Conservation (phyloP, 2,113 vertebrate species). For the Ursus arctos region DNA sequence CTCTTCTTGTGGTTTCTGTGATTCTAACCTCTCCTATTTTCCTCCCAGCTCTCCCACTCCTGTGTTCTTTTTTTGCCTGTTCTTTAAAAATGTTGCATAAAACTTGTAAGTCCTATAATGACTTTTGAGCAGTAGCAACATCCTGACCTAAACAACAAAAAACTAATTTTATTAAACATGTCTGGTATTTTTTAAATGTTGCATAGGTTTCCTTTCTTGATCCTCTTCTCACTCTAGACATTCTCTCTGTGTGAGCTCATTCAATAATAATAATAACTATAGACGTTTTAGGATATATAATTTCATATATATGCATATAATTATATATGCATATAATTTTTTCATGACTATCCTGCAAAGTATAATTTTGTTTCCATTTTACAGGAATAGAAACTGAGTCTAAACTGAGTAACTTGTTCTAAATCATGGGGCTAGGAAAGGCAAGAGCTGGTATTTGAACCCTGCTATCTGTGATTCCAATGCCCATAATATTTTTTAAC, state of each 20-base stretch:
- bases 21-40: background rate
- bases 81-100: background rate
- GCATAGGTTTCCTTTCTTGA: background rate
- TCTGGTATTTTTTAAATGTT: background rate
- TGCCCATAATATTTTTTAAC: background rate
- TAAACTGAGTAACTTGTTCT: background rate
- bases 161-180: background rate
- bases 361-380: background rate
- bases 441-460: background rate
- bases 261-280: background rate
- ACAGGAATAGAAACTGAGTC: background rate
- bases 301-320: background rate
- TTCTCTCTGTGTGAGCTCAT: background rate
- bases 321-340: background rate
- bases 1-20: background rate
- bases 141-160: background rate
- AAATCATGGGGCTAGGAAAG: background rate
- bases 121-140: background rate
- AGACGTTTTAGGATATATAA: background rate
- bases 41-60: background rate
- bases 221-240: background rate
- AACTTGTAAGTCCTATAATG: background rate
- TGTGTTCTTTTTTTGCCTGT: background rate
- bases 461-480: background rate
- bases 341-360: background rate